phyloP scores from a whole-genome alignment of 2,113 vertebrate species.

The Cochlearius cochlearius region DNA sequence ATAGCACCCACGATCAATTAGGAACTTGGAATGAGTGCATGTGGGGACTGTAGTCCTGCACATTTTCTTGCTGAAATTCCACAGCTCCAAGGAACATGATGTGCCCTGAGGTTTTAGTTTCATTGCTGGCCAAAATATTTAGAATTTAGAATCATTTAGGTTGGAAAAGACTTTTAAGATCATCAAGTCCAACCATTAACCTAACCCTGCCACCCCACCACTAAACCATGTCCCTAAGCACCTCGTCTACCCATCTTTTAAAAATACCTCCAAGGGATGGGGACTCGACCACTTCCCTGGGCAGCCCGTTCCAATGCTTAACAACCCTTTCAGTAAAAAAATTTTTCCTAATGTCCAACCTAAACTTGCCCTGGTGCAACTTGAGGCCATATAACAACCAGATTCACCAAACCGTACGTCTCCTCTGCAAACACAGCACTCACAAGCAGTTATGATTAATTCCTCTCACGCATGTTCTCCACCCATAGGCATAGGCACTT shows the following conservation, averaged over 20 bases:
- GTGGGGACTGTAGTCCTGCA: not conserved
- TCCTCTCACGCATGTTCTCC: not conserved
- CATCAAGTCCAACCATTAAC: too few relatives aligned
- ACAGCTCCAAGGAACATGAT: not conserved
- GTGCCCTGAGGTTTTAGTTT: rapidly evolving
- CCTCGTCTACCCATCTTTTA: too few relatives aligned
- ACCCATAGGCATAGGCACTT: not conserved
- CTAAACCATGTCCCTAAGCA: too few relatives aligned
- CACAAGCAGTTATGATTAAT: not conserved
- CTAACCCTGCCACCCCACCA: too few relatives aligned
- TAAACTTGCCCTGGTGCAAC: too few relatives aligned
- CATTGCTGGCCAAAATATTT: not conserved
- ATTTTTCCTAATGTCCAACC: too few relatives aligned
- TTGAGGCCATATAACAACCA: not conserved
- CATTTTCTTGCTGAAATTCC: not conserved
- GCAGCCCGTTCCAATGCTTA: too few relatives aligned
- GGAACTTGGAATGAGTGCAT: not conserved
- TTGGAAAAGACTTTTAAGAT: too few relatives aligned
- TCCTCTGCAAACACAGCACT: not conserved
- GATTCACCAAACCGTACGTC: not conserved
- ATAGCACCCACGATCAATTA: not conserved
- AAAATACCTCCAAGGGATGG: too few relatives aligned
- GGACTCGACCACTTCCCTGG: too few relatives aligned
- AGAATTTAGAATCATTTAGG: too few relatives aligned
- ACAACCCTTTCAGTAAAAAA: too few relatives aligned